Percentiles rank a stretch among this genome's conserved stretches.
phyloP scores from a whole-genome alignment of 2,888 invertebrate species.

The Molanna angustata region DNA sequence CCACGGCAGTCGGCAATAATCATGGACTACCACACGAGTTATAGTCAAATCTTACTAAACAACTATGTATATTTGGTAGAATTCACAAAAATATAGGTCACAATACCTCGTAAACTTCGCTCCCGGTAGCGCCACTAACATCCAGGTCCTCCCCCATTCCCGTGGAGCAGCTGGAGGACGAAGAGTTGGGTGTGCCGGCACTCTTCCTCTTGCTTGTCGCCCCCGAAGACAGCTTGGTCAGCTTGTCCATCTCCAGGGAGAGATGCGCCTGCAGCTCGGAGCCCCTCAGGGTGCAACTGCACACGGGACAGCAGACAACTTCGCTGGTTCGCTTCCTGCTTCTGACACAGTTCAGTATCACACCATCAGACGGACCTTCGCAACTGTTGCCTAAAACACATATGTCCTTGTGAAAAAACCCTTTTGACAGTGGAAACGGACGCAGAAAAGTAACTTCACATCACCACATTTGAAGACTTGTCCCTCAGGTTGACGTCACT shows the following conservation, averaged over 20 bases:
- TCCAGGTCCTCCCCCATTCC: slow-evolving; percentile 43
- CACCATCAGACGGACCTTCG: slow-evolving; percentile 42
- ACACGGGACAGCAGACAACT: slow-evolving; percentile 82
- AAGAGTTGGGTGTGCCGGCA: slow-evolving; percentile 37
- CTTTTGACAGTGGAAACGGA: background rate
- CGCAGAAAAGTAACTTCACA: no score
- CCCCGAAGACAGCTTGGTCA: slow-evolving; percentile 11
- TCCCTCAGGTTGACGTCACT: no score
- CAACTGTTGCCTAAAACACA: background rate
- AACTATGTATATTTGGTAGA: background rate
- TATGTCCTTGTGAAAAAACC: slow-evolving; percentile 5
- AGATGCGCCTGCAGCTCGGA: slow-evolving; percentile 84
- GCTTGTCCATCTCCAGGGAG: slow-evolving; percentile 67
- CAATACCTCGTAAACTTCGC: slow-evolving; percentile 49
- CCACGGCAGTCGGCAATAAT: no score
- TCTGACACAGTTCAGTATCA: slow-evolving; percentile 52
- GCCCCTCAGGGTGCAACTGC: slow-evolving; percentile 78
- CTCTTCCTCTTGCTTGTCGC: slow-evolving; percentile 8
- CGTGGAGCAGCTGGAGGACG: slow-evolving; percentile 40
- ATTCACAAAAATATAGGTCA: background rate
- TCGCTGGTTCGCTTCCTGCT: slow-evolving; percentile 62
- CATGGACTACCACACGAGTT: background rate
- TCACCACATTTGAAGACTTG: no score
- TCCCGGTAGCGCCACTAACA: slow-evolving; percentile 47
- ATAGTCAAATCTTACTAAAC: background rate